Evolutionary conservation across 2,888 invertebrate species (phyloP), one percentile per base, ranked within the genome.

Genomic region (Cheilosia pagana): DNA sequence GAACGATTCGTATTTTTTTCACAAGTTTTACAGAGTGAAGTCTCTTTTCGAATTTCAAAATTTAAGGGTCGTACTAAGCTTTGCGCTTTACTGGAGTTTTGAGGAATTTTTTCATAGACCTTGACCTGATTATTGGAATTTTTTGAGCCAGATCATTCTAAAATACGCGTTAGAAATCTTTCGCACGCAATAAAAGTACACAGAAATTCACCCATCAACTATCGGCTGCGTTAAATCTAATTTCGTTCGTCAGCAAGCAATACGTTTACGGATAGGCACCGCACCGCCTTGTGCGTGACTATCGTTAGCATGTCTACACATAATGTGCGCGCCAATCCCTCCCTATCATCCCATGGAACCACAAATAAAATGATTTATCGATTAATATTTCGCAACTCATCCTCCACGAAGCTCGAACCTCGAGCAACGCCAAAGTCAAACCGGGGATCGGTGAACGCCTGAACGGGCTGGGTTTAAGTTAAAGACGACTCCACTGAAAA

Each of bases 331-430:
- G n/a, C n/a, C n/a, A n/a, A n/a, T 52, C 59, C 45, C 43, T 59
- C 57, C 68, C 68, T 28, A 19, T 21, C 74, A 48, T 53, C 55
- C 67, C 43, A 57, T 28, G 31, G 14, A 21, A 4, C 48, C n/a
- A 39, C 3, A 53, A 39, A 8, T 43, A 76, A 71, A 70, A 70
- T 76, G 63, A 81, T 76, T 81, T 63, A 81, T 76, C 48, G 63
- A 74, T 57, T 65, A 48, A 63, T 50, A 65, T 62, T 62, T 16
- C 1, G 8, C 55, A 41, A 68, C 55, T 55, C 19, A 63, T 60
- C 55, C 75, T 57, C 41, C 55, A 68, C 65, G 48, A 74, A 59
- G 43, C 53, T 45, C 68, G 57, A 53, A 74, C 21, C 0, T 19
- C 5, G 16, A 48, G 45, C 53, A 62, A 43, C 50, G 57, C 57